A percentile compares a stretch with the other conserved stretches of the same genome.
These are phyloP conservation scores for Papilio protenor DNA, from an alignment of 2,888 invertebrate species.

Conservation along the genomic window DNA sequence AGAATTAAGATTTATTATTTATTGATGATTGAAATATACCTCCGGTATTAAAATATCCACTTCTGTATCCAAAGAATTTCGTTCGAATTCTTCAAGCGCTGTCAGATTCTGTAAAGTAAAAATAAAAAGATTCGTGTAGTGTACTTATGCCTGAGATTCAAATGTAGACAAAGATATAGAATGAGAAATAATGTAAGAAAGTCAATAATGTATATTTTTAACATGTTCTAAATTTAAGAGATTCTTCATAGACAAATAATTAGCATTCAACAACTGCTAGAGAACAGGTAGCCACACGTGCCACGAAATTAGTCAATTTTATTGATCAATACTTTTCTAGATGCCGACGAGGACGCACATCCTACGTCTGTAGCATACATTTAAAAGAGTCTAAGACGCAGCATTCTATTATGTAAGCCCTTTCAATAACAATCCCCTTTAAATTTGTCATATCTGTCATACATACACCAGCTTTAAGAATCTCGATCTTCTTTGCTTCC, in stretches of 20 bases:
- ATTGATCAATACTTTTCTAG: neutral
- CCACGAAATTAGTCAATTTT: neutral
- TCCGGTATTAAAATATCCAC: slow-evolving; percentile 62
- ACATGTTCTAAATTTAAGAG: neutral
- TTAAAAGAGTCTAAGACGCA: neutral
- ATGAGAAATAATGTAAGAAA: neutral
- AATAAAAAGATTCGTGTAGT: neutral
- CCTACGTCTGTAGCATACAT: neutral
- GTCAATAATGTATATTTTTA: too few species aligned
- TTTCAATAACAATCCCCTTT: neutral
- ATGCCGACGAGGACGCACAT: neutral
- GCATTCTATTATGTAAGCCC: neutral
- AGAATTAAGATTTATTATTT: neutral
- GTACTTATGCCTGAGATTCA: neutral
- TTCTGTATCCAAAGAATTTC: slow-evolving; percentile 58
- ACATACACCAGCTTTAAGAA: slow-evolving; percentile 70
- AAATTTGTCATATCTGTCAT: neutral
- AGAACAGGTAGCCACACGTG: neutral
- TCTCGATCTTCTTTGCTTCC: slow-evolving; percentile 63
- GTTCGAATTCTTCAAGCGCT: slow-evolving; percentile 61
- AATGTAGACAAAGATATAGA: neutral
- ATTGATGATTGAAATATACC: slow-evolving; percentile 51
- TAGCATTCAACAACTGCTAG: neutral
- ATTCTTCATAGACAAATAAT: neutral
- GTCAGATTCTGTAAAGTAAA: slow-evolving; percentile 60